Percentiles rank a stretch among this genome's conserved stretches.
Conservation (phyloP, 2,888 invertebrate genomes). For the Rhorus exstirpatorius region DNA sequence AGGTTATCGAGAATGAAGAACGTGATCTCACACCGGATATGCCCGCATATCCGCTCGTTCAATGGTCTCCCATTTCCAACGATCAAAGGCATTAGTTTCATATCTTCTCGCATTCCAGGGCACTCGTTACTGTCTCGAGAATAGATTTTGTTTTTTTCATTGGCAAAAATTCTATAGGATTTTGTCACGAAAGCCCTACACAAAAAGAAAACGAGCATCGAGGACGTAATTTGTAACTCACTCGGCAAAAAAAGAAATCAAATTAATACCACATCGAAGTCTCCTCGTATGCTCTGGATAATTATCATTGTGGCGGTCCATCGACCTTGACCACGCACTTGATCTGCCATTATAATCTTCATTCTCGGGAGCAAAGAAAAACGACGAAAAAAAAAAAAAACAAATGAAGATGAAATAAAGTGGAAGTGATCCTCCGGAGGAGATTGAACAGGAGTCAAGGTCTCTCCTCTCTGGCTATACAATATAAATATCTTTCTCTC, state of each 20-base stretch:
- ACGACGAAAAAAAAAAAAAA: conserved; percentile 1
- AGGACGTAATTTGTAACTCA: conserved; percentile 3
- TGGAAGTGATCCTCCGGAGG: conserved; percentile 10
- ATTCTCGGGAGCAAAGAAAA: conserved; percentile 2
- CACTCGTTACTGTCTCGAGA: neutral
- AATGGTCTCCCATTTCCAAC: conserved; percentile 51
- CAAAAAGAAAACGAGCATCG: neutral
- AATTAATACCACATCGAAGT: conserved; percentile 13
- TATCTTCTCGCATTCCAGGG: conserved; percentile 33
- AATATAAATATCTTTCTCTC: conserved; percentile 25
- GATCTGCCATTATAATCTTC: conserved; percentile 23
- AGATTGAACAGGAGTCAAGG: conserved; percentile 31
- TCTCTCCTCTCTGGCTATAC: neutral
- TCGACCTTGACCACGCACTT: conserved; percentile 48
- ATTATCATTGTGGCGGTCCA: conserved; percentile 38
- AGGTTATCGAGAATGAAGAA: conserved; percentile 31
- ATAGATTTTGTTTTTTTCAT: neutral
- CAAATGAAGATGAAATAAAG: conserved; percentile 16
- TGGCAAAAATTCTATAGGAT: neutral
- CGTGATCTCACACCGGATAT: conserved; percentile 43
- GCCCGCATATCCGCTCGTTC: conserved; percentile 61
- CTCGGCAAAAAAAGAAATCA: conserved; percentile 7
- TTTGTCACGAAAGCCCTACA: neutral
- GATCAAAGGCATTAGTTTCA: conserved; percentile 24
- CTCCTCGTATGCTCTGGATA: conserved; percentile 31